Percentiles rank a stretch among this genome's conserved stretches.
Conservation (phyloP, 2,888 invertebrate species). For the Limnephilus auricula region DNA sequence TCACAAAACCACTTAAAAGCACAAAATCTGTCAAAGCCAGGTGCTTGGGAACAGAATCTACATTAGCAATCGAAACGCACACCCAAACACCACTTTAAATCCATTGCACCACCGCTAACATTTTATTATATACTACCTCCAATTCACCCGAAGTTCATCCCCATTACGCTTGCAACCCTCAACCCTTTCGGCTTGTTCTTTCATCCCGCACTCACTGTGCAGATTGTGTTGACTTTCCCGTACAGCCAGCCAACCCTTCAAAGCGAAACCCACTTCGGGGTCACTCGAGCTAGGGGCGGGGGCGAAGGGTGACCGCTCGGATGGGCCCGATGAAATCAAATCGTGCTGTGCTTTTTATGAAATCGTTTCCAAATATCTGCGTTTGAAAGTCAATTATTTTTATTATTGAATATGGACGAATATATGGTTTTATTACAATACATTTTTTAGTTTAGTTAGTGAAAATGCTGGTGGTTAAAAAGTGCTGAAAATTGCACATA, state of each 20-base stretch:
- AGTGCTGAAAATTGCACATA: background rate
- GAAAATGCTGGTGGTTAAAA: background rate
- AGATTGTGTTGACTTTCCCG: slow-evolving; percentile 45
- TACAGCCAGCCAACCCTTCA: background rate
- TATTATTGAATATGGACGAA: background rate
- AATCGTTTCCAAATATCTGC: background rate
- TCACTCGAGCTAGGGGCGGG: background rate
- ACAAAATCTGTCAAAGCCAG: slow-evolving; percentile 2
- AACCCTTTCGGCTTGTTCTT: slow-evolving; percentile 41
- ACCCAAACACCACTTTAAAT: slow-evolving; percentile 48
- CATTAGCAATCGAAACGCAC: slow-evolving; percentile 24
- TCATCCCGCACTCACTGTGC: slow-evolving; percentile 22
- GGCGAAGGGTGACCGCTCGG: slow-evolving; percentile 2
- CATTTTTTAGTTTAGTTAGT: background rate
- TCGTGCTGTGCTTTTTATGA: slow-evolving; percentile 2
- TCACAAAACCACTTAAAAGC: background rate
- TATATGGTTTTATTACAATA: background rate
- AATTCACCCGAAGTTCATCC: slow-evolving; percentile 30
- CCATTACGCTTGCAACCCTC: slow-evolving; percentile 7
- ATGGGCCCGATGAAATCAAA: background rate
- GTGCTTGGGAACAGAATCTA: background rate
- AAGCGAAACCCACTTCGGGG: background rate
- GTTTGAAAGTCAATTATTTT: background rate
- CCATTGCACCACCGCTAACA: slow-evolving; percentile 44
- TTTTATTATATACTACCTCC: slow-evolving; percentile 28